These are phyloP conservation scores for Drosophila maculinotata DNA, from an alignment of 2,888 invertebrate genomes.

Conservation along the genomic window DNA sequence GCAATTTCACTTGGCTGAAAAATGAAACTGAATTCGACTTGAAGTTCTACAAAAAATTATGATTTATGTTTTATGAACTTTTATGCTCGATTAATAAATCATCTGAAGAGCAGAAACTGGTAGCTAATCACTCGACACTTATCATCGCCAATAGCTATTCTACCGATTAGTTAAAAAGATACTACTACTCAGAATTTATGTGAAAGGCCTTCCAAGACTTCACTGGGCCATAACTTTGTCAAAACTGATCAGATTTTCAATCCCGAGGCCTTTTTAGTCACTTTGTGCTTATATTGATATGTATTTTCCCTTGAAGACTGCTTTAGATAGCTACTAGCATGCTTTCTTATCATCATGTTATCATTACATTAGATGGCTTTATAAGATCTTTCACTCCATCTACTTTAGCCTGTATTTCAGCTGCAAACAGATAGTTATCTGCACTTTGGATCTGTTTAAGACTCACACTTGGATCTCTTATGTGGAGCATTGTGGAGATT, in stretches of 20 bases:
- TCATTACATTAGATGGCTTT: constrained; percentile 4
- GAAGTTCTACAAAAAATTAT: constrained; percentile 36
- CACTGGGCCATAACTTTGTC: no score
- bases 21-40: constrained; percentile 32
- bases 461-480: constrained; percentile 14
- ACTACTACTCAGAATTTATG: background rate
- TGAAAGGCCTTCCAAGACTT: no score
- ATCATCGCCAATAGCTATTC: constrained; percentile 20
- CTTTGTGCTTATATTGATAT: no score
- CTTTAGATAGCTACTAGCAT: no score
- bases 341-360: no score
- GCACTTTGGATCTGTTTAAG: background rate
- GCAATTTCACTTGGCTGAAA: constrained; percentile 39
- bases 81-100: constrained; percentile 55
- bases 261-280: no score
- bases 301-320: no score
- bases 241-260: no score
- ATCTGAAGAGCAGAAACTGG: constrained; percentile 48
- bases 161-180: constrained; percentile 1
- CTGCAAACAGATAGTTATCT: constrained; percentile 34
- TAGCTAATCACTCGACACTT: constrained; percentile 53
- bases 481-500: constrained; percentile 39
- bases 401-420: background rate
- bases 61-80: constrained; percentile 50
- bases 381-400: background rate